Evolutionary conservation across 2,797 vertebrate species (phyloP).

Genomic region (Sebastes itinus): DNA sequence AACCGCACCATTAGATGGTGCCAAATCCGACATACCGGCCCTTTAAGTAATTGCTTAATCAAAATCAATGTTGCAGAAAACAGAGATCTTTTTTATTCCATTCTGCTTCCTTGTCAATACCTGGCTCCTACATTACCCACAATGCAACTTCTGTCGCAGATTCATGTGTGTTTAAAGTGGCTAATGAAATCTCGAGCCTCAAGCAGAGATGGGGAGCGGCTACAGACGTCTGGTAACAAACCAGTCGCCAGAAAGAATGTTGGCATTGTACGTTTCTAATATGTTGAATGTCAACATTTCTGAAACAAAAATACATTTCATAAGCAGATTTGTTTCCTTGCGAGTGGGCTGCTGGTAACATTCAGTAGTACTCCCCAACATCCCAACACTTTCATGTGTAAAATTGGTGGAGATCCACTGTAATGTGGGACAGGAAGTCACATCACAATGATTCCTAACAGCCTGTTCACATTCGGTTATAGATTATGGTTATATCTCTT

Average conservation of each 20-base stretch:
- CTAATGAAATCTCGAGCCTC: background rate
- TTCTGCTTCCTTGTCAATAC: background rate
- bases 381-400: background rate
- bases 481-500: too few species aligned
- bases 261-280: background rate
- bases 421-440: background rate
- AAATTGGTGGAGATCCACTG: background rate
- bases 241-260: background rate
- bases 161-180: background rate
- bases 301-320: background rate
- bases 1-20: too few species aligned
- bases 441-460: rapidly evolving
- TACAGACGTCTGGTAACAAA: background rate
- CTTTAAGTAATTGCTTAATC: background rate
- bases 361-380: too few species aligned
- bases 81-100: background rate
- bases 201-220: background rate
- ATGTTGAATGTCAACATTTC: background rate
- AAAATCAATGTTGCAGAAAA: background rate
- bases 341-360: too few species aligned
- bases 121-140: background rate
- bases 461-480: background rate
- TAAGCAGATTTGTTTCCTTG: too few species aligned
- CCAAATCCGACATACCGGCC: too few species aligned
- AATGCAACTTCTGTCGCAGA: background rate